Evolutionary conservation across 2,888 invertebrate species (phyloP).

Genomic region (Xestia ashworthii): DNA sequence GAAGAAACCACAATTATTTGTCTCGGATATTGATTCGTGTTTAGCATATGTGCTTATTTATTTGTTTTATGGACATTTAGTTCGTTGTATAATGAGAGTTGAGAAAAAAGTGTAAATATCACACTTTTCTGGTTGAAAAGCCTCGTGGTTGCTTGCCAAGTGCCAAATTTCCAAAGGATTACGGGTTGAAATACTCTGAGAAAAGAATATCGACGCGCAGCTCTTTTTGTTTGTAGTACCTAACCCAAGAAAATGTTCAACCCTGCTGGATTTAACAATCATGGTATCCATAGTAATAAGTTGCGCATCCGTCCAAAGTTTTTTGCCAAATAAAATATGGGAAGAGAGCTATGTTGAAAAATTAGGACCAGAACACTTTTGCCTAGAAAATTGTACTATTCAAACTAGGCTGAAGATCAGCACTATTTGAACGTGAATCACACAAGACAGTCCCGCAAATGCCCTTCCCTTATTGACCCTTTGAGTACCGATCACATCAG

Average conservation of each 20-base stretch:
- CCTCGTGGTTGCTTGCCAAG: not conserved
- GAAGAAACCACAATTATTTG: slow-evolving; percentile 37
- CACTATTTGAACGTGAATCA: too few relatives aligned
- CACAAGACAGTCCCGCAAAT: too few relatives aligned
- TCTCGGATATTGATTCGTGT: slow-evolving; percentile 46
- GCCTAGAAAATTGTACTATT: too few relatives aligned
- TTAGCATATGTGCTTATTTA: slow-evolving; percentile 22
- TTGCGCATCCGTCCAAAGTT: not conserved
- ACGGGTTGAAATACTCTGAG: not conserved
- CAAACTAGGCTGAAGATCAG: too few relatives aligned
- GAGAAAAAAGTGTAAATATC: slow-evolving; percentile 11
- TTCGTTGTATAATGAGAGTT: slow-evolving; percentile 10
- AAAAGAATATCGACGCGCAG: not conserved
- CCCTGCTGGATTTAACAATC: too few relatives aligned
- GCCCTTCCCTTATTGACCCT: too few relatives aligned
- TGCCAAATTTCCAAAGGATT: not conserved
- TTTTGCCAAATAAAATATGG: not conserved
- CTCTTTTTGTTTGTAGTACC: not conserved
- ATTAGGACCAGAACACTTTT: too few relatives aligned
- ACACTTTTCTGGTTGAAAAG: not conserved
- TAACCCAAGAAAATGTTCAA: too few relatives aligned
- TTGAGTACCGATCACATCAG: too few relatives aligned
- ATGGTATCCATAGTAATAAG: too few relatives aligned
- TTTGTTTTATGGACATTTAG: slow-evolving; percentile 3
- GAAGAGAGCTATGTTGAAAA: too few relatives aligned